phyloP scores from a whole-genome alignment of 2,888 invertebrate species.

The Bombyx huttoni region DNA sequence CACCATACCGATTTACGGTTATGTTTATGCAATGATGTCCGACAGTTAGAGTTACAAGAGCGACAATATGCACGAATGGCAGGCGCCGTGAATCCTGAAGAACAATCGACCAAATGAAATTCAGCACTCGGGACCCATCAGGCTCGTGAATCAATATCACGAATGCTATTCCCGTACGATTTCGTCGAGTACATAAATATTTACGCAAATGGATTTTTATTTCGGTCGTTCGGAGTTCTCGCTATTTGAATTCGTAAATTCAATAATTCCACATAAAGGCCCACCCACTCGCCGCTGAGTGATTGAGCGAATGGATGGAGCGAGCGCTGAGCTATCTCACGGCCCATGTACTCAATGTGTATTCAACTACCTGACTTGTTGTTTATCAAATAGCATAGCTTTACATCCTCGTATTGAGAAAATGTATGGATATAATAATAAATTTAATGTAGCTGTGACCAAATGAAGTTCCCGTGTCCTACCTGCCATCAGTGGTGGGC shows the following conservation, averaged over 20 bases:
- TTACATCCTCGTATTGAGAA: not conserved
- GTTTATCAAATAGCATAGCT: not conserved
- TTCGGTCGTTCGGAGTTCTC: slow-evolving; percentile 19
- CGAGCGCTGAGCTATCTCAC: slow-evolving; percentile 19
- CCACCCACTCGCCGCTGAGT: slow-evolving; percentile 41
- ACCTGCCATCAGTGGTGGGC: too few species aligned
- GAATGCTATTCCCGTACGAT: not conserved
- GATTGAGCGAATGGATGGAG: slow-evolving; percentile 43
- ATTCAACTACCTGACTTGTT: not conserved
- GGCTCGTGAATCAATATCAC: not conserved
- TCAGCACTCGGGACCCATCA: not conserved
- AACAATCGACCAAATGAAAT: slow-evolving; percentile 3
- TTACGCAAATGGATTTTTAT: slow-evolving; percentile 41
- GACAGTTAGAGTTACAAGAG: too few species aligned
- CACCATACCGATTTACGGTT: too few species aligned
- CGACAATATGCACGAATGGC: too few species aligned
- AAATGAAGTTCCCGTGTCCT: too few species aligned
- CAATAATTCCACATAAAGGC: slow-evolving; percentile 54
- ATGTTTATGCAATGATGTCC: too few species aligned
- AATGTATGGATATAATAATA: too few species aligned
- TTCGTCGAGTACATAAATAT: slow-evolving; percentile 26
- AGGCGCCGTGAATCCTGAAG: not conserved
- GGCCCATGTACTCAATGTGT: not conserved
- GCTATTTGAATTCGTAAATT: slow-evolving; percentile 42
- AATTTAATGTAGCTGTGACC: too few species aligned